These are phyloP conservation scores for Euwallacea fornicatus DNA, from an alignment of 1,140 invertebrate species.

Conservation along the genomic window DNA sequence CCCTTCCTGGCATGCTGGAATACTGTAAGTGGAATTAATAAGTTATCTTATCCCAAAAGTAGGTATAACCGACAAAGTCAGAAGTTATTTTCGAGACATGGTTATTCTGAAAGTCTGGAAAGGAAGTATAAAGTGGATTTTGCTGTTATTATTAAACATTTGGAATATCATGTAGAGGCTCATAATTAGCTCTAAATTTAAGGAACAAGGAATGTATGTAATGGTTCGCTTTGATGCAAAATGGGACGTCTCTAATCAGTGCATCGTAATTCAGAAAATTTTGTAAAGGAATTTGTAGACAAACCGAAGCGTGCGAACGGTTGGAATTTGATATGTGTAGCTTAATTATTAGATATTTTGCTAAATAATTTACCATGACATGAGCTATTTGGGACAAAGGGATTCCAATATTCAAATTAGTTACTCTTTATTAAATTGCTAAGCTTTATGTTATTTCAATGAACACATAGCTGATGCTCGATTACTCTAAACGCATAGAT, in stretches of 20 bases:
- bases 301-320: neutral
- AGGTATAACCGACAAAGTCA: constrained; percentile 1
- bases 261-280: constrained; percentile 1
- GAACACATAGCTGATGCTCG: too few species aligned
- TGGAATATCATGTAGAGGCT: neutral
- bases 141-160: neutral
- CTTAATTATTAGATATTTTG: too few species aligned
- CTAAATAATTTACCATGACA: too few species aligned
- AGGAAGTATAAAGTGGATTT: neutral
- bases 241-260: neutral
- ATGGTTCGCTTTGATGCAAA: neutral
- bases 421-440: too few species aligned
- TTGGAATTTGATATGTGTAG: neutral
- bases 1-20: constrained; percentile 11
- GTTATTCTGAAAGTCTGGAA: neutral
- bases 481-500: too few species aligned
- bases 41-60: constrained; percentile 12
- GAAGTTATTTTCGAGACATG: neutral
- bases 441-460: too few species aligned
- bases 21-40: constrained; percentile 7
- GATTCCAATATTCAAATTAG: too few species aligned
- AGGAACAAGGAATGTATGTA: neutral
- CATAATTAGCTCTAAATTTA: neutral
- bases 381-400: too few species aligned
- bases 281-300: neutral